Evolutionary conservation across 37 sponge, comb jelly and placozoan genomes (phyloP).

Genomic region (Chondrosia reniformis): DNA sequence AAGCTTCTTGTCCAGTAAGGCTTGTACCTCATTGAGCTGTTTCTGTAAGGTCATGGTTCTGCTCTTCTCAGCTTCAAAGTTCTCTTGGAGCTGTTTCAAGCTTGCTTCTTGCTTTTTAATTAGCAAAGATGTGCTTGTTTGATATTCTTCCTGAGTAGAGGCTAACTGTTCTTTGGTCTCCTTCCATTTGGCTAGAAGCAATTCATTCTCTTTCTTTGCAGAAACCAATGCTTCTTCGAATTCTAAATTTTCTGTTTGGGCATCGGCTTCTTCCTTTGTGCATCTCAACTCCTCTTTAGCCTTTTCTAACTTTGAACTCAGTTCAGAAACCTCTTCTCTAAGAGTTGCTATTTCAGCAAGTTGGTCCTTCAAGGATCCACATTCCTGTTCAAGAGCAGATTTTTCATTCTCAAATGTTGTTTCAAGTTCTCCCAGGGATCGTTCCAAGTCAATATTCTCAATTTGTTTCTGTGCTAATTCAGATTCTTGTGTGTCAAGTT

Average conservation of each 20-base stretch:
- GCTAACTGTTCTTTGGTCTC: background rate
- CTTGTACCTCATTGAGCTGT: no score
- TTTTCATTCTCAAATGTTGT: background rate
- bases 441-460: slow-evolving; percentile 12
- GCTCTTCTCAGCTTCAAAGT: background rate
- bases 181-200: background rate
- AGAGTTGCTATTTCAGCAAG: background rate
- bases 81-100: no score
- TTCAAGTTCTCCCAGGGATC: background rate
- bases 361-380: background rate
- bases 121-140: no score
- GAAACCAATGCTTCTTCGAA: background rate
- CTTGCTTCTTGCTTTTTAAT: no score
- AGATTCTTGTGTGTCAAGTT: background rate
- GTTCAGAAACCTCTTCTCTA: background rate
- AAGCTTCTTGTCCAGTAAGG: no score
- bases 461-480: background rate
- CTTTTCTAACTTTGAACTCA: background rate
- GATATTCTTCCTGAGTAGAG: no score
- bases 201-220: background rate
- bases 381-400: background rate
- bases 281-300: background rate
- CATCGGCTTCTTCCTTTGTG: background rate
- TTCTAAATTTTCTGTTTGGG: background rate
- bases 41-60: background rate